These are phyloP conservation scores for Pangasius djambal DNA, from an alignment of 2,797 vertebrate species.

Conservation along the genomic window DNA sequence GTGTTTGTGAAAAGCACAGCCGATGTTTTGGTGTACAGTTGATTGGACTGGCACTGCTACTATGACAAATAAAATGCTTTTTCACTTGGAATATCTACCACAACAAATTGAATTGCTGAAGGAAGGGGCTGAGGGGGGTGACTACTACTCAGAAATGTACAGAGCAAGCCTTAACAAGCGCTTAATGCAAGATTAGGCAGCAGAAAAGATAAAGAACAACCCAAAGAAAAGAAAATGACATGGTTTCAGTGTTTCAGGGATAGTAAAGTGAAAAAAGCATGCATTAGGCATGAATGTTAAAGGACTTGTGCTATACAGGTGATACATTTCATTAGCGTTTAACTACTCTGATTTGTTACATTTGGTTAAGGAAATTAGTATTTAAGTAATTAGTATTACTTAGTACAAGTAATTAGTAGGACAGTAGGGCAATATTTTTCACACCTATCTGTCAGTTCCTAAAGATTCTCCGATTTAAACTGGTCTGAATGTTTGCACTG, in stretches of 20 bases:
- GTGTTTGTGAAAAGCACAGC: not conserved
- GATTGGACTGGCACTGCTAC: not conserved
- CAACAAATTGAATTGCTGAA: not conserved
- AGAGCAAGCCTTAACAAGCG: slow-evolving; percentile 39
- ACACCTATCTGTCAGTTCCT: not conserved
- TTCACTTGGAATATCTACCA: not conserved
- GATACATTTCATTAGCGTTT: not conserved
- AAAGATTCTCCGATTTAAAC: not conserved
- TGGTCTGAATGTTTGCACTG: not conserved
- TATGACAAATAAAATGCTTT: not conserved
- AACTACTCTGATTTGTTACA: not conserved
- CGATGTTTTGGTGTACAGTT: not conserved
- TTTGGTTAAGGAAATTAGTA: not conserved
- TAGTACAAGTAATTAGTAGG: too few relatives aligned
- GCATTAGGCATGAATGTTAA: not conserved
- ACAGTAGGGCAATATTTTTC: not conserved
- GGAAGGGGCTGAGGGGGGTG: not conserved
- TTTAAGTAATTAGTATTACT: too few relatives aligned
- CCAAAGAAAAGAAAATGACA: not conserved
- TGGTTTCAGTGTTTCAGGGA: not conserved
- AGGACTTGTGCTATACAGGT: not conserved
- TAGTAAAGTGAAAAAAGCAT: not conserved
- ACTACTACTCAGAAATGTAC: slow-evolving; percentile 27
- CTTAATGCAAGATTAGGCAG: slow-evolving; percentile 6
- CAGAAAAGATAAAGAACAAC: slow-evolving; percentile 25